Percentiles rank a stretch among this genome's conserved stretches.
These are phyloP conservation scores for Junonia oenone DNA, from an alignment of 2,888 invertebrate species.

Conservation along the genomic window DNA sequence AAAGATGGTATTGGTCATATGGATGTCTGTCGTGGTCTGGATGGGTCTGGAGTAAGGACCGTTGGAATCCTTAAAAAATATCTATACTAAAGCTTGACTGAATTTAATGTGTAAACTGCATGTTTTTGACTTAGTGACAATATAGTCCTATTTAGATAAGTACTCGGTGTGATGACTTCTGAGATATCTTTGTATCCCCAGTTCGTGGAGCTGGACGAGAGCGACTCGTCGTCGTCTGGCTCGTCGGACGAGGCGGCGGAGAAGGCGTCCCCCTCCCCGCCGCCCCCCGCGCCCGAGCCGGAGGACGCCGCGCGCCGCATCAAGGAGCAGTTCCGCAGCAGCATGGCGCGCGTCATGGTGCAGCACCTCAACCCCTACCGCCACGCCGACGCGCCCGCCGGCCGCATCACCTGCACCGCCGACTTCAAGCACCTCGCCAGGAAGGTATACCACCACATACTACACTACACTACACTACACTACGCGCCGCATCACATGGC, in stretches of 20 bases:
- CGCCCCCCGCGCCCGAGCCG: conserved; percentile 36
- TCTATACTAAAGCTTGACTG: too few relatives aligned
- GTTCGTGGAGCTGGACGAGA: conserved; percentile 66
- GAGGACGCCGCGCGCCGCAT: conserved; percentile 83
- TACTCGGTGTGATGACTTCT: too few relatives aligned
- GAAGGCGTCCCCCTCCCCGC: conserved; percentile 3
- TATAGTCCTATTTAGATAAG: too few relatives aligned
- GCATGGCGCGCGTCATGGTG: conserved; percentile 90
- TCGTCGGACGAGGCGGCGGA: conserved; percentile 20
- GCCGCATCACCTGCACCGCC: conserved; percentile 91
- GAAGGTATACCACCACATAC: conserved; percentile 80
- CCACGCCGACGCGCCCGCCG: conserved; percentile 89
- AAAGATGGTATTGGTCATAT: too few relatives aligned
- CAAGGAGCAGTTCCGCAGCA: conserved; percentile 91
- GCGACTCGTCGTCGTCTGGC: conserved; percentile 45
- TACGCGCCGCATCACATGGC: conserved; percentile 73
- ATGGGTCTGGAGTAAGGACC: too few relatives aligned
- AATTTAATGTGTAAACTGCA: too few relatives aligned
- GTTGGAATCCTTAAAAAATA: too few relatives aligned
- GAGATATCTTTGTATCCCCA: too few relatives aligned
- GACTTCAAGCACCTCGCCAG: conserved; percentile 97
- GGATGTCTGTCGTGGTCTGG: too few relatives aligned
- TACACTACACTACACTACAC: not conserved
- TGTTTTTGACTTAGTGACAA: too few relatives aligned
- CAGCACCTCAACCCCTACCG: conserved; percentile 93